Evolutionary conservation across 2,888 invertebrate genomes (phyloP).

Genomic region (Alviniconcha strummeri): DNA sequence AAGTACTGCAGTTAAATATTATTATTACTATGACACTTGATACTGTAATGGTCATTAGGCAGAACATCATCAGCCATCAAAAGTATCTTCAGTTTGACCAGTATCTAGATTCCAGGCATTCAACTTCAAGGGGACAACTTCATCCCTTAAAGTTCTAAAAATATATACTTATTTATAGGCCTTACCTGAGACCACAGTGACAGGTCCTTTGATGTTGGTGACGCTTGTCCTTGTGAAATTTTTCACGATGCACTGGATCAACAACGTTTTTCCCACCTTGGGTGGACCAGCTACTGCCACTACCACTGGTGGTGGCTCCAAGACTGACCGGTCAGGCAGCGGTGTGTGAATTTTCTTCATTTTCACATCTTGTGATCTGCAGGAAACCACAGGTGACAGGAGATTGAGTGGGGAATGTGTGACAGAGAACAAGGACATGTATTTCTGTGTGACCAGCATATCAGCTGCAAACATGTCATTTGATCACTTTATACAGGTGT

Average conservation of each 20-base stretch:
- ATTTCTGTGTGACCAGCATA: no score
- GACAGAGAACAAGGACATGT: not conserved
- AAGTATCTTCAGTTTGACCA: no score
- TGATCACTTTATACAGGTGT: not conserved
- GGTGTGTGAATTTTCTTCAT: constrained; percentile 88
- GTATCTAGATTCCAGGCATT: no score
- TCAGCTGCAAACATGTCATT: not conserved
- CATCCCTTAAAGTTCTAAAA: no score
- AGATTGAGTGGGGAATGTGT: not conserved
- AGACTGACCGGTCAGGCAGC: constrained; percentile 91
- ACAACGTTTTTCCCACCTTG: constrained; percentile 93
- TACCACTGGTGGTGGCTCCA: constrained; percentile 91
- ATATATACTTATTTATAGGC: not conserved
- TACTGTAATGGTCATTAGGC: not conserved
- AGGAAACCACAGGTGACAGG: constrained; percentile 43
- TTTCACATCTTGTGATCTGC: constrained; percentile 75
- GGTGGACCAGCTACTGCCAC: constrained; percentile 96
- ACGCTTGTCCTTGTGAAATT: constrained; percentile 92
- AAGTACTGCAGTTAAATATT: not conserved
- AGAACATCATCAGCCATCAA: no score
- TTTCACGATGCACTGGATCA: constrained; percentile 93
- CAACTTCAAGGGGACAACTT: no score
- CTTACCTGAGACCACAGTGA: constrained; percentile 93
- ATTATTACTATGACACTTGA: not conserved
- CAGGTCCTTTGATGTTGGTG: constrained; percentile 91